phyloP scores from a whole-genome alignment of 2,888 invertebrate genomes.

The Caenorhabditis afra region DNA sequence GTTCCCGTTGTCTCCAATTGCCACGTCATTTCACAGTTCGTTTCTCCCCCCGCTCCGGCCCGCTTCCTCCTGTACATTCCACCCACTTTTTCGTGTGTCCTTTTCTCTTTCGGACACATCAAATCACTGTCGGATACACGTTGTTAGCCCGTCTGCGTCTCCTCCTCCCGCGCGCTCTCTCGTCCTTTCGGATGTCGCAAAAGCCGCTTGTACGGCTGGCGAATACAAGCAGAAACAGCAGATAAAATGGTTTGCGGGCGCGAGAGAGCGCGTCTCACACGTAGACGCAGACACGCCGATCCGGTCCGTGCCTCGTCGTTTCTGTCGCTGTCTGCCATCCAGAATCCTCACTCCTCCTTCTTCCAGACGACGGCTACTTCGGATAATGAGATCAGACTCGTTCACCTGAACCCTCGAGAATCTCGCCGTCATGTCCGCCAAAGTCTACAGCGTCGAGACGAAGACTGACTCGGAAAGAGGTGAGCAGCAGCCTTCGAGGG shows the following conservation, averaged over 20 bases:
- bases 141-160: conserved; percentile 49
- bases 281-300: conserved; percentile 30
- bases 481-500: too few species aligned
- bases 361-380: conserved; percentile 2
- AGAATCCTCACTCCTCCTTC: background rate
- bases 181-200: conserved; percentile 26
- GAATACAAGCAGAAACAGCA: conserved; percentile 43
- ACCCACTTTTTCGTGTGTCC: conserved; percentile 4
- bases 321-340: conserved; percentile 10
- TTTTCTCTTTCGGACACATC: conserved; percentile 20
- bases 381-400: conserved; percentile 26
- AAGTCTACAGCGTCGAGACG: conserved; percentile 1
- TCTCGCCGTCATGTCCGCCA: conserved; percentile 9
- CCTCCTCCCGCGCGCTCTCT: conserved; percentile 31
- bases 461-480: background rate
- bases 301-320: conserved; percentile 8
- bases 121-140: conserved; percentile 27
- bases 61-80: background rate
- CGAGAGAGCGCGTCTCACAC: conserved; percentile 11
- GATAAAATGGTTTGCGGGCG: conserved; percentile 27
- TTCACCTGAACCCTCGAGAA: conserved; percentile 19
- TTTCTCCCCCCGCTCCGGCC: background rate
- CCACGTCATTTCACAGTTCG: too few species aligned
- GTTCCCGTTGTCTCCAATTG: too few species aligned
- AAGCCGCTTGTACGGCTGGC: conserved; percentile 30